Conservation (phyloP, 2,888 invertebrate genomes). For the Tortricodes alternella region DNA sequence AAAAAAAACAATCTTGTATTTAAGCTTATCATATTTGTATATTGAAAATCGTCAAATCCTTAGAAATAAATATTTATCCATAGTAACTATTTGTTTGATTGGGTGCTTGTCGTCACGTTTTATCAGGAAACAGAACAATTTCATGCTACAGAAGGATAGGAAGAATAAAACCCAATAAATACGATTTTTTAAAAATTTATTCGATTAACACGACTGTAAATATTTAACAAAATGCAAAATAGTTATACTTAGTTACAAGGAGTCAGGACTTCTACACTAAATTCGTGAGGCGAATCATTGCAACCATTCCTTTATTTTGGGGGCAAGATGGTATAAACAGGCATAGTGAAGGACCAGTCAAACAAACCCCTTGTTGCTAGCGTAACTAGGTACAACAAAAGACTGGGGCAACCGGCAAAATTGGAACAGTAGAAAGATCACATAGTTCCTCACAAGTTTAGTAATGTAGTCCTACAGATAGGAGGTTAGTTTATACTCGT, state of each 20-base stretch:
- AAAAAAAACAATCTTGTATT: conserved; percentile 23
- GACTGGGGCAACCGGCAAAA: background rate
- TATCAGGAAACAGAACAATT: too few relatives aligned
- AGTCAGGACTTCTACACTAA: conserved; percentile 46
- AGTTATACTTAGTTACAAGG: conserved; percentile 69
- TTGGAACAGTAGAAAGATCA: background rate
- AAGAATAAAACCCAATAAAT: conserved; percentile 32
- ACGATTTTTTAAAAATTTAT: conserved; percentile 63
- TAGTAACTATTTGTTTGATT: conserved; percentile 20
- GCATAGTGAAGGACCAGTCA: background rate
- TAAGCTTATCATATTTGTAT: conserved; percentile 37
- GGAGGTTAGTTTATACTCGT: conserved; percentile 9
- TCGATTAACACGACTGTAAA: conserved; percentile 78
- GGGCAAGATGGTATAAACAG: background rate
- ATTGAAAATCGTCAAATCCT: conserved; percentile 44
- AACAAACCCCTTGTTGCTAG: background rate
- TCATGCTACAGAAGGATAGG: conserved; percentile 27
- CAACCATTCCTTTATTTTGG: background rate
- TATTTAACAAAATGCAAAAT: conserved; percentile 79
- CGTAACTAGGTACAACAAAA: background rate
- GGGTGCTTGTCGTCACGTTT: too few relatives aligned
- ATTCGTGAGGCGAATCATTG: conserved; percentile 6
- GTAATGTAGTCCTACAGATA: conserved; percentile 4
- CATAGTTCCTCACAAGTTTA: conserved; percentile 9
- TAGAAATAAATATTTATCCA: conserved; percentile 46